These are phyloP conservation scores for Propithecus deckenii DNA, from an alignment of 2,797 vertebrate species.

Conservation along the genomic window DNA sequence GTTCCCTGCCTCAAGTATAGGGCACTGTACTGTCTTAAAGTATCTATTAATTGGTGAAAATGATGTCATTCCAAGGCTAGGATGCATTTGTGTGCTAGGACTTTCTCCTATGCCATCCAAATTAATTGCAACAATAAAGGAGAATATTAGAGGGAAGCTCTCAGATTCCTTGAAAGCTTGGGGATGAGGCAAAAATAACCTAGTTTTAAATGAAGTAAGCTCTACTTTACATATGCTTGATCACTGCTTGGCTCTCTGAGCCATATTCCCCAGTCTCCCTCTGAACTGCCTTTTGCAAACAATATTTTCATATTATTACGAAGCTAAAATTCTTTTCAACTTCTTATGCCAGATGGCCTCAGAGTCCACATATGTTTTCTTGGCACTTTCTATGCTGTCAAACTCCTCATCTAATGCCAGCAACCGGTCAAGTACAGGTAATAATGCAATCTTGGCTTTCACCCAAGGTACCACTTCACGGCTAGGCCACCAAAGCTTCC, in stretches of 20 bases:
- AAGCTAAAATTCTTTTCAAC: constrained; percentile 26
- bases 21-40: background rate
- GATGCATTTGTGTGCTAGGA: background rate
- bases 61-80: background rate
- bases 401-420: background rate
- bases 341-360: constrained; percentile 53
- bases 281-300: background rate
- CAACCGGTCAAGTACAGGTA: constrained; percentile 5
- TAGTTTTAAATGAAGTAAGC: background rate
- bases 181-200: background rate
- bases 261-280: background rate
- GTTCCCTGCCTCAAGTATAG: background rate
- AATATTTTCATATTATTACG: constrained; percentile 44
- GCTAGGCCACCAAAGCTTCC: background rate
- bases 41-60: background rate
- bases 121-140: background rate
- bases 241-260: background rate
- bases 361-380: background rate
- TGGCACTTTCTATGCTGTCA: constrained; percentile 11
- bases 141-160: background rate
- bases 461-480: background rate
- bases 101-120: background rate
- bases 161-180: background rate
- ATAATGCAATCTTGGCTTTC: background rate
- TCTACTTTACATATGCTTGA: background rate